These are phyloP conservation scores for Lysandra coridon DNA, from an alignment of 2,888 invertebrate genomes.

Conservation along the genomic window DNA sequence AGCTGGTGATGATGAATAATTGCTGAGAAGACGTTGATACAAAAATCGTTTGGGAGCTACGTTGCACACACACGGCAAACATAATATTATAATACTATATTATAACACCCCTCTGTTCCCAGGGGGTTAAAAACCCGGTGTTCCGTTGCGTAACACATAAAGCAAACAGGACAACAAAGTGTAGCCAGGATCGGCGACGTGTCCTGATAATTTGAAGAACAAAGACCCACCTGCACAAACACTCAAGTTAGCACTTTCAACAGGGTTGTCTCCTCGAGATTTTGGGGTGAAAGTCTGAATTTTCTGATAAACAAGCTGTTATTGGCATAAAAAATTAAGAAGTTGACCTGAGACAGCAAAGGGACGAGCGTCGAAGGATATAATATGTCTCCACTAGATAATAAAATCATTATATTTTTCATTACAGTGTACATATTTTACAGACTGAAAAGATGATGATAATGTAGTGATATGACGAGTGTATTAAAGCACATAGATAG, in stretches of 20 bases:
- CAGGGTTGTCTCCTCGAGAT: conserved; percentile 45
- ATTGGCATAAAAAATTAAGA: neutral
- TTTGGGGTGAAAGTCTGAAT: neutral
- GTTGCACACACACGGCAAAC: neutral
- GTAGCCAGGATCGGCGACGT: conserved; percentile 50
- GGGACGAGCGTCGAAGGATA: neutral
- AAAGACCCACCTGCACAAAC: conserved; percentile 77
- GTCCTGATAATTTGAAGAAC: conserved; percentile 73
- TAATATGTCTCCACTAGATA: neutral
- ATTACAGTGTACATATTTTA: no score
- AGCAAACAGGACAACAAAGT: neutral
- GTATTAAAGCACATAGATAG: no score
- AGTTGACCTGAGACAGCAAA: neutral
- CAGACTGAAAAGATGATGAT: no score
- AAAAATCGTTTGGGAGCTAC: neutral
- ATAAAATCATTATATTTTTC: no score
- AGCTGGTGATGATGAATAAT: no score
- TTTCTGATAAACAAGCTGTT: neutral
- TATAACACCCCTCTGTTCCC: neutral
- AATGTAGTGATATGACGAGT: no score
- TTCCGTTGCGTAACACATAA: conserved; percentile 15
- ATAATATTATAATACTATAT: no score
- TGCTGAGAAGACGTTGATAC: neutral
- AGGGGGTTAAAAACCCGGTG: neutral
- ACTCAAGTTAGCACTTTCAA: conserved; percentile 60